Base-by-base conservation (phyloP, 2,113 vertebrate species). In the Xenotilapia flavipinnis region DNA sequence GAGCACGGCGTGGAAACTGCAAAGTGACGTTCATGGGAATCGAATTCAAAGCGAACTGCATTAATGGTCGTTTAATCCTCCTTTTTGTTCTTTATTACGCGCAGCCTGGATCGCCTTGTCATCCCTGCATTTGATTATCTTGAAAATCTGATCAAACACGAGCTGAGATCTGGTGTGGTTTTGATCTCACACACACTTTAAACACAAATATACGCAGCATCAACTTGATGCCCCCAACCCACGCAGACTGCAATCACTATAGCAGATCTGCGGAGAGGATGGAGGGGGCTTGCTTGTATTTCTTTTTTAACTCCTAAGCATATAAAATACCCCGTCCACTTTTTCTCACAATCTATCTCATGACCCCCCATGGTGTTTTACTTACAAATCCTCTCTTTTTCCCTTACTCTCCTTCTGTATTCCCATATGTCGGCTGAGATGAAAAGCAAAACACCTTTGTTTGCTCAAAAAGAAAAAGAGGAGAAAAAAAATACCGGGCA, bases 391-490 rank as follows among this genome's bases (percentile, higher is more conserved):
- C 62, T 70, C 42, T 81, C 55, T 14, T 38, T 31, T 60, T 42
- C 28, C 36, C 23, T 47, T 19, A 62, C 56, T 62, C 58, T 65
- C 9, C 19, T 60, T 65, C 58, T 85, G 85, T 79, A 85, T 85
- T 82, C 83, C 81, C 80, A 65, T 60, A 80, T 82, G 85, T 70
- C 3, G 3, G 56, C 53, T 26, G 53, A 87, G 88, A 89, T 83
- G 85, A 89, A 91, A 92, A 91, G 70, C 65, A 79, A 86, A 90
- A 89, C 54, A 87, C 85, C 89, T 92, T 92, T 83, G 54, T 92
- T 92, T 88, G 80, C 53, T 73, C 4, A 84, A 83, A 86, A 77
- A 81, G 12, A 83, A 73, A 40, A 81, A 47, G 5, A 40, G 62
- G 40, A 62, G 45, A 6, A 21, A 65, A 33, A 55, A 17, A 23